Base-by-base conservation (phyloP, 2,113 vertebrate genomes). In the Gnathonemus longibarbis region DNA sequence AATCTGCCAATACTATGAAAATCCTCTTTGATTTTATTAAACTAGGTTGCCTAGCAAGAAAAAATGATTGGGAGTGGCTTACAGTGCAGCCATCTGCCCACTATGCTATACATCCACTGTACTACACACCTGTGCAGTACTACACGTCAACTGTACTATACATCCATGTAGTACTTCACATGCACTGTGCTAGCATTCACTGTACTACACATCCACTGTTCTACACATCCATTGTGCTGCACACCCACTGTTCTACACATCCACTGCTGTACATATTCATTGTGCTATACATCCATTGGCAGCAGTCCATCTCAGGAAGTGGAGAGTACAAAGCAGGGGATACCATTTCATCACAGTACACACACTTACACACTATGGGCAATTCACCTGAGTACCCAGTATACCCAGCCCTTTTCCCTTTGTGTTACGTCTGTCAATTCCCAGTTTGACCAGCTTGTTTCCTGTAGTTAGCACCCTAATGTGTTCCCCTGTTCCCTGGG, bases 11-110 rank as follows among this genome's bases (percentile, higher is more conserved):
- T 77, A 77, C 15, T 77, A 77, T 77, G 45, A 85, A 86, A 86
- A 50, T 86, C 45, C 45, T n/a, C 46, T 49, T n/a, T 49, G 45
- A n/a, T 86, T 85, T 86, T 86, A 86, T 86, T 86, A 49, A 86
- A 49, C 84, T 86, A 42, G 84, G 84, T 86, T 86, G 84, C 48
- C 48, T 49, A 86, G 84, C 45, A 86, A 49, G 4, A 49, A 49
- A 5, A 48, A 49, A n/a, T 85, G 19, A 49, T 50, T 85, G 84
- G 11, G 42, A 85, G 10, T 49, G 9, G 49, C 45, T 86, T 86
- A 86, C 13, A 0, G 48, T 50, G 84, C n/a, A 27, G 35, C 15
- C 74, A 42, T 80, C 74, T n/a, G 8, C n/a, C 9, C 62, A 13
- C 62, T 70, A 4, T 70, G 62, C 27, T 70, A 31, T 27, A 53